Evolutionary conservation across 2,888 invertebrate genomes (phyloP).

Genomic region (Drosophila acutilabella): DNA sequence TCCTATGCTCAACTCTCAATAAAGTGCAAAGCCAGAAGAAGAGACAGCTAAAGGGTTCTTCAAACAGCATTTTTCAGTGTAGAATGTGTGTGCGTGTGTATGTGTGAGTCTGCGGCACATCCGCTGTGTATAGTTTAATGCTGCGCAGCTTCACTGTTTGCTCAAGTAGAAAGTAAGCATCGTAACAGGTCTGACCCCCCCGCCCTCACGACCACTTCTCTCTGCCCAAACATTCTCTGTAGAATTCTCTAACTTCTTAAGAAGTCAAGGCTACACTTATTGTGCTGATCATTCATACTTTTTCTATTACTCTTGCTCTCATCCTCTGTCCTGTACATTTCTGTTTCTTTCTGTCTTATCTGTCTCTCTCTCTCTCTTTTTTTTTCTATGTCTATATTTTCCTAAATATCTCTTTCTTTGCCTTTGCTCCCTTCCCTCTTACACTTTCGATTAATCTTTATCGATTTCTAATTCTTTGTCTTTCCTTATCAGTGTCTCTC

Average conservation of each 20-base stretch:
- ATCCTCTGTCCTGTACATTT: neutral
- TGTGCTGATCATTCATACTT: constrained; percentile 4
- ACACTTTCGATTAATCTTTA: neutral
- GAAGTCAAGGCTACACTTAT: neutral
- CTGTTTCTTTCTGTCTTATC: neutral
- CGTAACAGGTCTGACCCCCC: constrained; percentile 9
- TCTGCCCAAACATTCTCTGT: neutral
- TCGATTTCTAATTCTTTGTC: no score
- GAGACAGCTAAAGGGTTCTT: constrained; percentile 40
- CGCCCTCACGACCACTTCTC: neutral
- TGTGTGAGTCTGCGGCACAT: constrained; percentile 43
- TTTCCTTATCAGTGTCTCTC: no score
- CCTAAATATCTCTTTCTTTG: no score
- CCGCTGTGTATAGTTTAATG: constrained; percentile 40
- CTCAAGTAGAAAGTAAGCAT: constrained; percentile 51
- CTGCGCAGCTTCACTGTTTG: constrained; percentile 38
- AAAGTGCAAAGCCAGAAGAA: constrained; percentile 15
- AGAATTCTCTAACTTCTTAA: neutral
- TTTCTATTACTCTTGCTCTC: neutral
- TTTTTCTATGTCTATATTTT: no score
- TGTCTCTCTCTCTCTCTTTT: no score
- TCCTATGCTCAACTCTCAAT: constrained; percentile 41
- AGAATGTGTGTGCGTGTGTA: constrained; percentile 9
- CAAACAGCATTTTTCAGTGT: constrained; percentile 17
- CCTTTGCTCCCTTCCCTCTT: neutral